These are phyloP conservation scores for Heliangelus exortis DNA, from an alignment of 2,797 vertebrate genomes.

Conservation along the genomic window DNA sequence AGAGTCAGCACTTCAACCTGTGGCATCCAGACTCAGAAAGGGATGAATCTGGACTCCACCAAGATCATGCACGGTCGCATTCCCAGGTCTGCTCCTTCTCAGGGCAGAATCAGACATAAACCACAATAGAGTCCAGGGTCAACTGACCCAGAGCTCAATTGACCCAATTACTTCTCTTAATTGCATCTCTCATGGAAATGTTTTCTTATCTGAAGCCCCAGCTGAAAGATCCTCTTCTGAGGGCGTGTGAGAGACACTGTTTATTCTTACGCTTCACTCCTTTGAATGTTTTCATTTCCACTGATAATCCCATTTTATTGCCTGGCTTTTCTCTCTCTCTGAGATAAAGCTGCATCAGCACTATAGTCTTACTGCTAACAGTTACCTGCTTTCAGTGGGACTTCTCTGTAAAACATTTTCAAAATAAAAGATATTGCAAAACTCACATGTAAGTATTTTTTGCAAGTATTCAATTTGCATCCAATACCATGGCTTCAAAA, in stretches of 20 bases:
- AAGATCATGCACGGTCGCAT: neutral
- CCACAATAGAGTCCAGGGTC: neutral
- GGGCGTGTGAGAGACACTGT: neutral
- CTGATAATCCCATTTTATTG: constrained; percentile 29
- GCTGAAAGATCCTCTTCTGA: neutral
- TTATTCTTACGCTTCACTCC: constrained; percentile 8
- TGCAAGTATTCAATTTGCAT: neutral
- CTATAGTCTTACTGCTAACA: neutral
- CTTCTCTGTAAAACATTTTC: neutral
- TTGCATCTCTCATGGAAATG: neutral
- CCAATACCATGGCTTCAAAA: neutral
- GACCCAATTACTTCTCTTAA: neutral
- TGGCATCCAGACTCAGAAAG: neutral
- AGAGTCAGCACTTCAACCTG: neutral
- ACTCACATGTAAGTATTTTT: neutral
- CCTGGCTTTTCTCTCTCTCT: neutral
- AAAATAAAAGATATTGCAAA: neutral
- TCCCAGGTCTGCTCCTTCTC: neutral
- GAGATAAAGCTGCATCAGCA: neutral
- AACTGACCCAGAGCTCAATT: neutral
- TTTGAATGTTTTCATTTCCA: constrained; percentile 42
- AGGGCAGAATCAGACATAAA: neutral
- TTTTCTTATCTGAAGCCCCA: neutral
- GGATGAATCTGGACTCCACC: neutral
- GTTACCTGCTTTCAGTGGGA: neutral